phyloP scores from a whole-genome alignment of 2,113 vertebrate species.

The Pygoscelis antarcticus region DNA sequence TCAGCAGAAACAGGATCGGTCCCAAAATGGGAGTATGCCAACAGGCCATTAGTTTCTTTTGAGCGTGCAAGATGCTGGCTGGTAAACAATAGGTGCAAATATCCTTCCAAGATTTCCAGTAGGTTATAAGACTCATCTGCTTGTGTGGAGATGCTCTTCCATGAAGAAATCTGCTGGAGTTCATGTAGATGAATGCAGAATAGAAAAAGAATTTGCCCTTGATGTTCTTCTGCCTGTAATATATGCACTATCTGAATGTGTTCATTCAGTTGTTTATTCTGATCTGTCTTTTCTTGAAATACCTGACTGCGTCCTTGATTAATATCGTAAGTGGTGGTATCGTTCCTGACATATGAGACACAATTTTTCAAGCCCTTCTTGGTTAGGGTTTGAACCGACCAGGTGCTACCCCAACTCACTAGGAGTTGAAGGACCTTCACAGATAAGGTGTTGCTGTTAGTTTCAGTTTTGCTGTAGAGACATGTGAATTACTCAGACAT shows the following conservation, averaged over 20 bases:
- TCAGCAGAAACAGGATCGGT: neutral
- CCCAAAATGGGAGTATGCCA: neutral
- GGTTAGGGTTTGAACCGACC: neutral
- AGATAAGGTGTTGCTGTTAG: slow-evolving; percentile 39
- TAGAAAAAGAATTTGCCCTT: slow-evolving; percentile 5
- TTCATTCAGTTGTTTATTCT: neutral
- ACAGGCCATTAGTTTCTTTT: neutral
- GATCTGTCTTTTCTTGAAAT: slow-evolving; percentile 31
- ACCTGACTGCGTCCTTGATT: slow-evolving; percentile 37
- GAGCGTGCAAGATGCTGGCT: neutral
- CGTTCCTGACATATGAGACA: neutral
- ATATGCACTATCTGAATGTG: neutral
- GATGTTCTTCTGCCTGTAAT: slow-evolving; percentile 41
- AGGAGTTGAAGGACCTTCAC: slow-evolving; percentile 54
- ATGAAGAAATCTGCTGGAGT: slow-evolving; percentile 25
- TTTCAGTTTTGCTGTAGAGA: slow-evolving; percentile 46
- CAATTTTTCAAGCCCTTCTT: slow-evolving; percentile 15
- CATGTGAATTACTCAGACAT: neutral
- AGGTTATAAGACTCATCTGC: slow-evolving; percentile 26
- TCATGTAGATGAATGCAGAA: slow-evolving; percentile 7
- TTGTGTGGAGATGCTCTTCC: slow-evolving; percentile 26
- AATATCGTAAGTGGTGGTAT: slow-evolving; percentile 8
- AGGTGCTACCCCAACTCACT: slow-evolving; percentile 54
- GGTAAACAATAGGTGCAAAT: slow-evolving; percentile 16
- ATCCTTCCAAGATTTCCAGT: neutral